phyloP scores from a whole-genome alignment of 2,888 invertebrate genomes.

The Cheilosia impressa region DNA sequence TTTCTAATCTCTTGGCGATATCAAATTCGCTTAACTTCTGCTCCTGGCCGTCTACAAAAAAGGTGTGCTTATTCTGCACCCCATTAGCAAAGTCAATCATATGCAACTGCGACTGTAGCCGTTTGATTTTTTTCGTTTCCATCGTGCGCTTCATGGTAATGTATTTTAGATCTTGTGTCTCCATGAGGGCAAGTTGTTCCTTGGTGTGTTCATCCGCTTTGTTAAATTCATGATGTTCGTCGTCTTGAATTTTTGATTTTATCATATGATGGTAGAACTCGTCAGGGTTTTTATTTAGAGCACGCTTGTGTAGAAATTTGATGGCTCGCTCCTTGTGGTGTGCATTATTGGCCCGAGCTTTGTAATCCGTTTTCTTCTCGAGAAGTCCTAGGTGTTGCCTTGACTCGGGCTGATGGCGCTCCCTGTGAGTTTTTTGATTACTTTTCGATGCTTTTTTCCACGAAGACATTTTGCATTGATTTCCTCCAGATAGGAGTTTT shows the following conservation, averaged over 20 bases:
- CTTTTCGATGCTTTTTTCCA: constrained; percentile 95
- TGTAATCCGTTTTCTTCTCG: constrained; percentile 96
- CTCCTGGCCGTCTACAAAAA: constrained; percentile 89
- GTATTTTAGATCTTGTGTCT: constrained; percentile 96
- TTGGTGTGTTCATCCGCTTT: constrained; percentile 90
- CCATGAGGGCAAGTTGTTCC: constrained; percentile 94
- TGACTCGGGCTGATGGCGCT: constrained; percentile 92
- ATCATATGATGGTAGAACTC: constrained; percentile 99
- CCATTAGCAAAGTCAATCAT: constrained; percentile 90
- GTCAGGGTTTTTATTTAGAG: constrained; percentile 97
- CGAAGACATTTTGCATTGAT: constrained; percentile 89
- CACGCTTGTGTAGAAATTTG: constrained; percentile 91
- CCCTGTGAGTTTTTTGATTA: constrained; percentile 92
- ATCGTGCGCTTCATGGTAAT: constrained; percentile 93
- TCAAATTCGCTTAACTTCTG: constrained; percentile 87
- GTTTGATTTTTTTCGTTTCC: constrained; percentile 88
- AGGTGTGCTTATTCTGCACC: constrained; percentile 90
- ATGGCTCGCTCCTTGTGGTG: constrained; percentile 93
- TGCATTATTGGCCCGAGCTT: constrained; percentile 90
- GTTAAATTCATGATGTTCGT: constrained; percentile 87
- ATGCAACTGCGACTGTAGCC: constrained; percentile 91
- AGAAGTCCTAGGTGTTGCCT: constrained; percentile 91
- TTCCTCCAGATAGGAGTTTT: background rate
- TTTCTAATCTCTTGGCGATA: constrained; percentile 88
- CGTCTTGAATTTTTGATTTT: constrained; percentile 89